Conservation (phyloP, 2,888 invertebrate genomes). For the Bellardia pandia region DNA sequence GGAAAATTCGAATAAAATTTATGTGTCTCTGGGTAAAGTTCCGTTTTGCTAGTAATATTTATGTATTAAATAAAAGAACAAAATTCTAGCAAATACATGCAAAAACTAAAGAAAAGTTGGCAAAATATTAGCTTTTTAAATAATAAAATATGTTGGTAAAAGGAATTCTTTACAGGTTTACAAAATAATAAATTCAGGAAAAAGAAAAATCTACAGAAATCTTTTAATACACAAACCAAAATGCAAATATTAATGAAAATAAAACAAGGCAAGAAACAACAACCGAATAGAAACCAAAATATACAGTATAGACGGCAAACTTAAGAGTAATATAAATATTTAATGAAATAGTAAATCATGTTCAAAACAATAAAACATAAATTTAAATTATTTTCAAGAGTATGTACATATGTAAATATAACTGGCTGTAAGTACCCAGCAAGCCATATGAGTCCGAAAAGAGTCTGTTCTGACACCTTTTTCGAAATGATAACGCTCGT, state of each 20-base stretch:
- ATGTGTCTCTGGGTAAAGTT: conserved; percentile 72
- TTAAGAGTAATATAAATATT: conserved; percentile 34
- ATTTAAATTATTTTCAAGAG: conserved; percentile 49
- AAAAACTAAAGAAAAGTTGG: conserved; percentile 12
- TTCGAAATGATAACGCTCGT: too few species aligned
- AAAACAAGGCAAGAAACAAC: background rate
- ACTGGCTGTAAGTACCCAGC: too few species aligned
- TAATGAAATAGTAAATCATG: conserved; percentile 42
- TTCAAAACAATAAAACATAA: conserved; percentile 46
- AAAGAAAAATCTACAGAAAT: background rate
- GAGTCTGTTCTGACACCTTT: too few species aligned
- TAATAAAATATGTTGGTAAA: conserved; percentile 50
- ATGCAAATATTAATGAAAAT: conserved; percentile 37
- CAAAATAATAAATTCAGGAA: conserved; percentile 33
- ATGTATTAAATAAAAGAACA: conserved; percentile 31
- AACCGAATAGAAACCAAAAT: background rate
- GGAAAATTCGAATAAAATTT: conserved; percentile 79
- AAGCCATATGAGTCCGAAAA: too few species aligned
- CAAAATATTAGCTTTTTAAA: conserved; percentile 40
- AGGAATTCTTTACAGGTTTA: conserved; percentile 22
- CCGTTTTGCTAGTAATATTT: conserved; percentile 38
- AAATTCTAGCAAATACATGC: conserved; percentile 24
- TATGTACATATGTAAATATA: background rate
- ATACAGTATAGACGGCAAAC: conserved; percentile 15
- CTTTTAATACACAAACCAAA: conserved; percentile 4